Evolutionary conservation across 2,888 invertebrate species (phyloP).

Genomic region (Gymnocheta viridis): DNA sequence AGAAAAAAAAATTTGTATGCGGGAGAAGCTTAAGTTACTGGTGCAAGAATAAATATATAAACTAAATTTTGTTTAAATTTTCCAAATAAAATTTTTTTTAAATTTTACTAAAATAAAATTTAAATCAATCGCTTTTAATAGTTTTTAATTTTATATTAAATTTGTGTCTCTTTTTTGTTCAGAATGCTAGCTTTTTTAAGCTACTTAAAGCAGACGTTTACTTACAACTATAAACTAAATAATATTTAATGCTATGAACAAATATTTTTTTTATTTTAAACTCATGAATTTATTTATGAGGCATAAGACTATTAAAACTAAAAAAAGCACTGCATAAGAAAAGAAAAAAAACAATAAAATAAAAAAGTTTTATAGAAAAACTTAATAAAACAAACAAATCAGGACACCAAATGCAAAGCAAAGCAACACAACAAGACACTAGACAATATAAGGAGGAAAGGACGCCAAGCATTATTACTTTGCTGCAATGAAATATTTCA

Average conservation of each 20-base stretch:
- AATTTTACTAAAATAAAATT: no score
- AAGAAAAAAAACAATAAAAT: background rate
- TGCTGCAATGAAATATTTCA: background rate
- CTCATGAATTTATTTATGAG: constrained; percentile 68
- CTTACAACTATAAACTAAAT: constrained; percentile 48
- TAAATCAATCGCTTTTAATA: background rate
- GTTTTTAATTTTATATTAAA: background rate
- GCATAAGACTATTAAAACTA: constrained; percentile 66
- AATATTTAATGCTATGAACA: constrained; percentile 48
- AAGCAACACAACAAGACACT: constrained; percentile 15
- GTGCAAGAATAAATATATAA: no score
- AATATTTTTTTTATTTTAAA: constrained; percentile 5
- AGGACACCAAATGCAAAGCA: constrained; percentile 50
- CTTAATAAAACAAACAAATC: constrained; percentile 56
- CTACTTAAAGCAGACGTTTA: constrained; percentile 50
- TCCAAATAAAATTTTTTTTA: no score
- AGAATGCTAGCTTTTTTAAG: constrained; percentile 41
- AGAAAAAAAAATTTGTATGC: background rate
- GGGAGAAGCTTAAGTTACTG: background rate
- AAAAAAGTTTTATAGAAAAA: constrained; percentile 35
- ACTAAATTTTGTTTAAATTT: no score
- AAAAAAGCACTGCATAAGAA: constrained; percentile 53
- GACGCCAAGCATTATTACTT: background rate
- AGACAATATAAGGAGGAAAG: constrained; percentile 4
- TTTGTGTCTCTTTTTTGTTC: constrained; percentile 3